Conservation (phyloP, 1,140 invertebrate genomes). For the Pseudoatta argentina region DNA sequence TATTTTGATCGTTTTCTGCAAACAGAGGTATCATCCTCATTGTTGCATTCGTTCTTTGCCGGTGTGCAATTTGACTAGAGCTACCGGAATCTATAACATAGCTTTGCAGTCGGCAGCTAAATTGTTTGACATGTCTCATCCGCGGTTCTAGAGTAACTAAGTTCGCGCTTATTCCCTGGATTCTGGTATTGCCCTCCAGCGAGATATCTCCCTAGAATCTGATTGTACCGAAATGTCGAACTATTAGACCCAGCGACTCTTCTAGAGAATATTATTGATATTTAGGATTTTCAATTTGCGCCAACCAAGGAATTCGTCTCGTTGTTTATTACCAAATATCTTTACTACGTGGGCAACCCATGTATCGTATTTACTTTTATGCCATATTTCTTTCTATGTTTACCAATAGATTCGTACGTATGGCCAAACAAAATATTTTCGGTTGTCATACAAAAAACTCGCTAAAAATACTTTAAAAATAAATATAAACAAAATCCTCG, state of each 20-base stretch:
- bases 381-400: conserved; percentile 1
- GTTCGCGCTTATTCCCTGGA: conserved; percentile 36
- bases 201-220: conserved; percentile 41
- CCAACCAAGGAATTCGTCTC: background rate
- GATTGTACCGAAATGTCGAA: conserved; percentile 38
- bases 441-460: background rate
- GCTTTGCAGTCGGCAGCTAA: conserved; percentile 42
- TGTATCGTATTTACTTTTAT: conserved; percentile 12
- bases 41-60: conserved; percentile 12
- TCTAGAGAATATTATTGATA: conserved; percentile 7
- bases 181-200: background rate
- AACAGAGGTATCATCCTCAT: background rate
- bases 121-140: conserved; percentile 56
- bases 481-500: conserved; percentile 14
- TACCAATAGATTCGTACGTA: background rate
- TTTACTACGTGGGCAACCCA: background rate
- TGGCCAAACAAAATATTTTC: background rate
- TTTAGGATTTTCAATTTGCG: conserved; percentile 34
- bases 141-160: conserved; percentile 41
- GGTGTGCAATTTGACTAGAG: conserved; percentile 28
- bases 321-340: background rate
- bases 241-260: background rate
- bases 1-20: background rate
- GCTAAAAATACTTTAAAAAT: conserved; percentile 34
- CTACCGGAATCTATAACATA: conserved; percentile 4